Percentiles rank a stretch among this genome's conserved stretches.
Evolutionary conservation across 2,113 vertebrate species (phyloP).

Genomic region (Forbesichthys papilliferus): DNA sequence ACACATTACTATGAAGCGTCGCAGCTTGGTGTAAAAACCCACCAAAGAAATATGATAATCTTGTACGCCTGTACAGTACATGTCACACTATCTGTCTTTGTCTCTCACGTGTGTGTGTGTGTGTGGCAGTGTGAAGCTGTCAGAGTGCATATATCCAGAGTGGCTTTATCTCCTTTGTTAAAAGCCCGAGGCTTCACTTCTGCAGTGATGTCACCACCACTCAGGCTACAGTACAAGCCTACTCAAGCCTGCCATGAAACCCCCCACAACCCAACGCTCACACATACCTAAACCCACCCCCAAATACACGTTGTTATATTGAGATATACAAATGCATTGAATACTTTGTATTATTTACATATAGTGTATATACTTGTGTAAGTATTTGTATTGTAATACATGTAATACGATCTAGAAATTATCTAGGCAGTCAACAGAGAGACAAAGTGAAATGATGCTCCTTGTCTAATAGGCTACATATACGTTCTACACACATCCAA

Average conservation of each 20-base stretch:
- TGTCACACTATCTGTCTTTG: slow-evolving; percentile 9
- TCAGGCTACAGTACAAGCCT: slow-evolving; percentile 57
- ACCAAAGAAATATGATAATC: not conserved
- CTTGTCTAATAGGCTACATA: no score
- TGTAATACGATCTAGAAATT: no score
- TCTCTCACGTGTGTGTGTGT: slow-evolving; percentile 1
- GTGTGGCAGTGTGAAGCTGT: slow-evolving; percentile 55
- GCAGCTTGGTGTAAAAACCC: slow-evolving; percentile 3
- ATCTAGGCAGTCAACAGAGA: no score
- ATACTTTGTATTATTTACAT: slow-evolving; percentile 36
- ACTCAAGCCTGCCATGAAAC: slow-evolving; percentile 22
- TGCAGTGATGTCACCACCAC: slow-evolving; percentile 68
- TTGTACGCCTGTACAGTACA: slow-evolving; percentile 9
- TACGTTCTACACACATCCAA: no score
- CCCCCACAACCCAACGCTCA: slow-evolving; percentile 12
- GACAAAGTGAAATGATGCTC: no score
- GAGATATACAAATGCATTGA: slow-evolving; percentile 47
- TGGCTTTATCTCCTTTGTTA: slow-evolving; percentile 55
- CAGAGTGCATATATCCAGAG: slow-evolving; percentile 70
- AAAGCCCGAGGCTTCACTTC: slow-evolving; percentile 64
- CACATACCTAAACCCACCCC: slow-evolving; percentile 9
- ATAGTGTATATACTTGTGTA: slow-evolving; percentile 21
- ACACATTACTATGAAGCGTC: slow-evolving; percentile 2
- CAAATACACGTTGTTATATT: slow-evolving; percentile 45
- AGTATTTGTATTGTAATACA: not conserved